Evolutionary conservation across 2,113 vertebrate genomes (phyloP).

Genomic region (Sinocyclocheilus rhinocerous): DNA sequence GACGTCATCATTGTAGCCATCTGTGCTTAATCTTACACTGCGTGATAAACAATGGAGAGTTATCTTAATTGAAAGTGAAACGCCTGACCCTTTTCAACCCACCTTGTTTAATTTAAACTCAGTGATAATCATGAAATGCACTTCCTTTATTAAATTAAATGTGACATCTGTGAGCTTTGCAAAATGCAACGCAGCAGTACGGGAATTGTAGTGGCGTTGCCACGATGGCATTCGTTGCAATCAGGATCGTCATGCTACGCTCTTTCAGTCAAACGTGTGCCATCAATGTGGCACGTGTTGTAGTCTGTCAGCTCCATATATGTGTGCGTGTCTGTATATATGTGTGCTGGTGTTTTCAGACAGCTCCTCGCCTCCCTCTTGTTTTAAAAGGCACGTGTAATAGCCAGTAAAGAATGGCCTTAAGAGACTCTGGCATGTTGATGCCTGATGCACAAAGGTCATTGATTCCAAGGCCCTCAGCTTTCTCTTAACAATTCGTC

Average conservation of each 20-base stretch:
- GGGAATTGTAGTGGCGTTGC: not conserved
- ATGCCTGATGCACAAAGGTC: conserved; percentile 96
- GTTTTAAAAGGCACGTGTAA: conserved; percentile 83
- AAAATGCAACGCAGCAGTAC: conserved; percentile 10
- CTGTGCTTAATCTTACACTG: conserved; percentile 18
- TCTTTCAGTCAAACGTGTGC: not conserved
- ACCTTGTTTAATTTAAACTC: conserved; percentile 38
- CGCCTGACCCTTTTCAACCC: conserved; percentile 27
- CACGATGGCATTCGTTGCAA: not conserved
- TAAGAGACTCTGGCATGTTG: conserved; percentile 89
- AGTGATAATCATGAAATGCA: conserved; percentile 39
- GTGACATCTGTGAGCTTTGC: conserved; percentile 20
- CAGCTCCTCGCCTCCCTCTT: conserved; percentile 69
- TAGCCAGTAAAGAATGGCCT: conserved; percentile 85
- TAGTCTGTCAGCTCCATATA: not conserved
- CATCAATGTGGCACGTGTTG: not conserved
- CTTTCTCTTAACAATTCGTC: conserved; percentile 89
- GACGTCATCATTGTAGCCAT: conserved; percentile 27
- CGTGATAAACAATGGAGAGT: conserved; percentile 32
- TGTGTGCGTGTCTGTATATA: conserved; percentile 20
- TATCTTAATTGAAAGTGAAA: conserved; percentile 29
- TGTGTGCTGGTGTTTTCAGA: conserved; percentile 60
- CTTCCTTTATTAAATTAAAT: conserved; percentile 40
- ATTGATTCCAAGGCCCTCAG: conserved; percentile 87
- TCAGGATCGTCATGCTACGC: conserved; percentile 1